Conservation (phyloP, 2,888 invertebrate species). For the Spilosoma lubricipeda region DNA sequence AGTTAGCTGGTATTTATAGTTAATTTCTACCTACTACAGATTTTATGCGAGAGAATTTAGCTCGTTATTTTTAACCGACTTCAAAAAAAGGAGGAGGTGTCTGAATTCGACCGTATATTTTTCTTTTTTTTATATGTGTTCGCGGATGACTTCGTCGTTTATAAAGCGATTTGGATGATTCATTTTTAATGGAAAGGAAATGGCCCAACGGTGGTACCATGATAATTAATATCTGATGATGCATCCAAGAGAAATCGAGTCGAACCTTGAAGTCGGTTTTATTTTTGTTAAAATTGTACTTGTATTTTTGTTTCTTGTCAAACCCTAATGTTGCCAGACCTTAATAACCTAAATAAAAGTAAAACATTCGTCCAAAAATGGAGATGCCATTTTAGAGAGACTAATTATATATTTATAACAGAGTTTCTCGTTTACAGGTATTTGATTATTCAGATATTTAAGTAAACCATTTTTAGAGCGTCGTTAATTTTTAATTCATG, state of each 20-base stretch:
- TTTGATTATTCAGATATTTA: conserved; percentile 13
- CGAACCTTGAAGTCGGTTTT: too few species aligned
- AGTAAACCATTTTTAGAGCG: conserved; percentile 10
- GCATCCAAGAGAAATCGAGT: too few species aligned
- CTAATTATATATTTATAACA: conserved; percentile 1
- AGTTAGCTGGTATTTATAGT: background rate
- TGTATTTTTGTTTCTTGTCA: background rate
- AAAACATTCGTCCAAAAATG: background rate
- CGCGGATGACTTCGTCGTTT: too few species aligned
- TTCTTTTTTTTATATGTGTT: too few species aligned
- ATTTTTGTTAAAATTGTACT: too few species aligned
- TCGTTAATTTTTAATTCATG: conserved; percentile 21
- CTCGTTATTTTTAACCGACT: too few species aligned
- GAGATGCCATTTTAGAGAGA: background rate
- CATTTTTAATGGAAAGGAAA: too few species aligned
- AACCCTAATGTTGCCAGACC: background rate
- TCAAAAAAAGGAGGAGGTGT: too few species aligned
- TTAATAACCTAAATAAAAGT: background rate
- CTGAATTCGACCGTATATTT: too few species aligned
- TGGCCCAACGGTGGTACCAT: too few species aligned
- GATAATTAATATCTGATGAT: too few species aligned
- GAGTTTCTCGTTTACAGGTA: conserved; percentile 4
- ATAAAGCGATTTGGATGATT: too few species aligned
- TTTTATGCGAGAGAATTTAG: background rate
- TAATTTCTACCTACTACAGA: background rate